phyloP scores from a whole-genome alignment of 2,888 invertebrate genomes.

The Agrilus biguttatus region DNA sequence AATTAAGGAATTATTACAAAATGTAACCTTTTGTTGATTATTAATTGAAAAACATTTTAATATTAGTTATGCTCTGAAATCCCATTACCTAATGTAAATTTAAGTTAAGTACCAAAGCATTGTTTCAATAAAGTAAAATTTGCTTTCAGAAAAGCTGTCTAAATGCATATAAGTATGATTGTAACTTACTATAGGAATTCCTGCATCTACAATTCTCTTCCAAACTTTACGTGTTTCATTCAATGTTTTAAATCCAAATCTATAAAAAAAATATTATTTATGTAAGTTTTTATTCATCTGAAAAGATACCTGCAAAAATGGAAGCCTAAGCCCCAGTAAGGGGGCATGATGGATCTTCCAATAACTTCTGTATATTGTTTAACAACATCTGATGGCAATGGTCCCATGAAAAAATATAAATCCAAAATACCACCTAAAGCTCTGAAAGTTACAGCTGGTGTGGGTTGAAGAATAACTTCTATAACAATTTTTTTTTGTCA shows the following conservation, averaged over 20 bases:
- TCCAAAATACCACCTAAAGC: conserved; percentile 71
- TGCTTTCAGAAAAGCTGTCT: not conserved
- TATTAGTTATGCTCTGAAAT: too few species aligned
- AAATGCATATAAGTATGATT: not conserved
- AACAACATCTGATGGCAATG: conserved; percentile 52
- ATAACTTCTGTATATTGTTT: conserved; percentile 54
- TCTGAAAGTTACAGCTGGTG: conserved; percentile 70
- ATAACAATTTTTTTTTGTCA: conserved; percentile 10
- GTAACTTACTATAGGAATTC: conserved; percentile 58
- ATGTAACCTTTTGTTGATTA: too few species aligned
- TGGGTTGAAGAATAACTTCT: conserved; percentile 70
- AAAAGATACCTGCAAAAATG: conserved; percentile 58
- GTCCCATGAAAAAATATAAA: conserved; percentile 65
- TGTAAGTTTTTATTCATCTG: not conserved
- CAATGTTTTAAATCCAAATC: conserved; percentile 45
- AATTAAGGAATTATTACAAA: too few species aligned
- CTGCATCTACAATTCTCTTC: conserved; percentile 53
- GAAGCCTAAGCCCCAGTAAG: conserved; percentile 80
- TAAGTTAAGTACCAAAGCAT: too few species aligned
- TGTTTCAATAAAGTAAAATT: not conserved
- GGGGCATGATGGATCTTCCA: conserved; percentile 68
- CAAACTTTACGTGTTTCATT: conserved; percentile 50
- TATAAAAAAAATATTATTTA: conserved; percentile 3
- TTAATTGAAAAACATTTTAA: too few species aligned
- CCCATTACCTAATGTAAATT: too few species aligned